These are phyloP conservation scores for Urocynchramus pylzowi DNA, from an alignment of 2,113 vertebrate genomes.

Conservation along the genomic window DNA sequence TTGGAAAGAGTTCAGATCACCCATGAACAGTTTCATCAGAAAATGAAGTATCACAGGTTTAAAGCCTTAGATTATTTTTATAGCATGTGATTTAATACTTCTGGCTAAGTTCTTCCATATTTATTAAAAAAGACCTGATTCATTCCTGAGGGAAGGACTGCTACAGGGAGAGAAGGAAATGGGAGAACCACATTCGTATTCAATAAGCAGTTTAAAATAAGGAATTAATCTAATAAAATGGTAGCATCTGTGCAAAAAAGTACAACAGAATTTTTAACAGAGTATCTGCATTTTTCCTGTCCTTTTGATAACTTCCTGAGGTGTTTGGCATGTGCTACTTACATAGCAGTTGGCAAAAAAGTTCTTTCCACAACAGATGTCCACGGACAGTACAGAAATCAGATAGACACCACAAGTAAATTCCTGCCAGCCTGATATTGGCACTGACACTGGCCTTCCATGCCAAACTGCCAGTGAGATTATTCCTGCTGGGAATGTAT, in stretches of 20 bases:
- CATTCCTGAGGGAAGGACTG: neutral
- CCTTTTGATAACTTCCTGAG: slow-evolving; percentile 14
- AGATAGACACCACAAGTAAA: neutral
- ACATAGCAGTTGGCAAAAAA: neutral
- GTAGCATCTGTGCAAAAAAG: slow-evolving; percentile 11
- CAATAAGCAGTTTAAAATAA: slow-evolving; percentile 8
- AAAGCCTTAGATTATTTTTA: slow-evolving; percentile 42
- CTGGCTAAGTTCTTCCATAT: neutral
- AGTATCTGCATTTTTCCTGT: slow-evolving; percentile 1
- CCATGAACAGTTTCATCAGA: neutral
- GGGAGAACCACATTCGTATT: neutral
- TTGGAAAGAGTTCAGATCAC: slow-evolving; percentile 60
- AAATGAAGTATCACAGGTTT: neutral
- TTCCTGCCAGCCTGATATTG: neutral
- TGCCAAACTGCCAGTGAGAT: neutral
- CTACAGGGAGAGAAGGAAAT: slow-evolving; percentile 1
- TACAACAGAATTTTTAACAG: neutral
- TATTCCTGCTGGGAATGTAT: neutral
- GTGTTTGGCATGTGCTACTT: neutral
- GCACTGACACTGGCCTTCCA: neutral
- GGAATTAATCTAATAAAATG: slow-evolving; percentile 34
- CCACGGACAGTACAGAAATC: neutral
- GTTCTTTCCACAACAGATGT: neutral
- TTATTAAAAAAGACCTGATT: slow-evolving; percentile 23
- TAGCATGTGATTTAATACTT: slow-evolving; percentile 22